Conservation (phyloP, 2,113 vertebrate species). For the Clarias magur region DNA sequence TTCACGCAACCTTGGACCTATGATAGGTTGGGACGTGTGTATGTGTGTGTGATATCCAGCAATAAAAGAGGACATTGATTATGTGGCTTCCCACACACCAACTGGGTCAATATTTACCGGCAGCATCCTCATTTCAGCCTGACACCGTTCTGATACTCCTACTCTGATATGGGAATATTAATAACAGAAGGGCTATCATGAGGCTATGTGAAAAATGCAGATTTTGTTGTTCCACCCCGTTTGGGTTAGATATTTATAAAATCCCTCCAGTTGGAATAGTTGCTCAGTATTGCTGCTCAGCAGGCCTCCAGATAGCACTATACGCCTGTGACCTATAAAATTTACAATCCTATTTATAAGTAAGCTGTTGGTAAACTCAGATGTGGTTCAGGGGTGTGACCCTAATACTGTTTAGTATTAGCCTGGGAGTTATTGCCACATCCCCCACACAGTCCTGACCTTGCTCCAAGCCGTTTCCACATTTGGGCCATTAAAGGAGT, state of each 20-base stretch:
- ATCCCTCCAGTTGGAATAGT: background rate
- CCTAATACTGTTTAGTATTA: background rate
- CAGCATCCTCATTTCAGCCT: background rate
- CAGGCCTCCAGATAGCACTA: background rate
- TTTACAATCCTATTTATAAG: background rate
- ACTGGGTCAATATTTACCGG: conserved; percentile 20
- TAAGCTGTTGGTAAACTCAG: conserved; percentile 7
- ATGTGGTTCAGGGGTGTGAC: background rate
- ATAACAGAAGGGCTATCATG: background rate
- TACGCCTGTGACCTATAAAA: background rate
- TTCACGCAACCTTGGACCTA: conserved; percentile 10
- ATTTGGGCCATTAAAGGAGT: too few species aligned
- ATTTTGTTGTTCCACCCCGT: conserved; percentile 5
- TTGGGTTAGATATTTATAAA: background rate
- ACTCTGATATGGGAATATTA: background rate
- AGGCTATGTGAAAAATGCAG: conserved; percentile 33
- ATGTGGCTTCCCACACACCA: conserved; percentile 23
- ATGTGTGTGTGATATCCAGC: background rate
- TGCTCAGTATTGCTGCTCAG: background rate
- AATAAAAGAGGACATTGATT: conserved; percentile 6
- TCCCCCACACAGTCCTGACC: too few species aligned
- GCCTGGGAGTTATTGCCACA: too few species aligned
- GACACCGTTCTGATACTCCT: background rate
- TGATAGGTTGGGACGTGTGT: background rate
- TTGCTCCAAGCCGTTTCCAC: too few species aligned